These are phyloP conservation scores for Callipepla californica DNA, from an alignment of 2,113 vertebrate genomes.

Conservation along the genomic window DNA sequence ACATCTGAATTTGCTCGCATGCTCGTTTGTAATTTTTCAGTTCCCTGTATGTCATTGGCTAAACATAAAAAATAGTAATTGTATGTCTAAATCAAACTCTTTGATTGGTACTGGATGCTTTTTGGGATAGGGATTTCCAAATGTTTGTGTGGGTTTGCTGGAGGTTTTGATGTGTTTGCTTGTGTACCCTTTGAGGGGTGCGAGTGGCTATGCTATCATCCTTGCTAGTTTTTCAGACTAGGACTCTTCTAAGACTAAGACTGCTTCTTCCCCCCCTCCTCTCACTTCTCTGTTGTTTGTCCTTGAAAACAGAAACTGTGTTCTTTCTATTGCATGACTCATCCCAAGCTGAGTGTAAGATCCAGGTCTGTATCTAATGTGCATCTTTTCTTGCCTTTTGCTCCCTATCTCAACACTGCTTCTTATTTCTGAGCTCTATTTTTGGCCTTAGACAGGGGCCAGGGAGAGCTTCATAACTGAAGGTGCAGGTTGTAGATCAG, in stretches of 20 bases:
- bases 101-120: not conserved
- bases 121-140: not conserved
- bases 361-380: not conserved
- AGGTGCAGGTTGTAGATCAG: not conserved
- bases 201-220: not conserved
- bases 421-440: not conserved
- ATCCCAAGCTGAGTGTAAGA: not conserved
- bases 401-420: not conserved
- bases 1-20: conserved; percentile 17
- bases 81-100: not conserved
- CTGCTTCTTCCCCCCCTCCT: not conserved
- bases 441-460: not conserved
- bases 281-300: not conserved
- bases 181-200: not conserved
- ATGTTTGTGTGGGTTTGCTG: conserved; percentile 12
- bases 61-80: conserved; percentile 10
- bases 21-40: not conserved
- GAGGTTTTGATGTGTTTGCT: not conserved
- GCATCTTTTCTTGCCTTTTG: conserved; percentile 1
- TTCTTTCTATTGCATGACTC: conserved; percentile 1
- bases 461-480: not conserved
- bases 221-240: not conserved
- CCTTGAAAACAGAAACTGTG: conserved; percentile 16
- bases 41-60: conserved; percentile 5
- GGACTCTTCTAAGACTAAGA: not conserved